A percentile compares a stretch with the other conserved stretches of the same genome.
Conservation (phyloP, 2,113 vertebrate species). For the Gnathochromis pfefferi region DNA sequence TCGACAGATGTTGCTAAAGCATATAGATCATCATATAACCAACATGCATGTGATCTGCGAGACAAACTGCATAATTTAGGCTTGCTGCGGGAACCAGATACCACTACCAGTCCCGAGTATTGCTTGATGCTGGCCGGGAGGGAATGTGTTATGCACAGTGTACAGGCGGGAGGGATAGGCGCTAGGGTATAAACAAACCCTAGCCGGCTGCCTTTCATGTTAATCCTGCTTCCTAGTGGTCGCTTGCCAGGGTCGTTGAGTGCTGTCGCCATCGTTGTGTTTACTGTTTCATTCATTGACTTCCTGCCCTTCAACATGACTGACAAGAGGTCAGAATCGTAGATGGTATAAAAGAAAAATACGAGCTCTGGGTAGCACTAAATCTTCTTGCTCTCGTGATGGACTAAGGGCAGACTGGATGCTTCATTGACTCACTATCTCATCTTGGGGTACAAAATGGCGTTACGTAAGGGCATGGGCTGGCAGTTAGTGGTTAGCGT, state of each 20-base stretch:
- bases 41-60: not conserved
- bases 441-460: not conserved
- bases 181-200: not conserved
- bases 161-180: not conserved
- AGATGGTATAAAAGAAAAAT: not conserved
- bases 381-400: not conserved
- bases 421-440: not conserved
- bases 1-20: not conserved
- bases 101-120: not conserved
- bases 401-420: not conserved
- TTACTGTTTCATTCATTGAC: not conserved
- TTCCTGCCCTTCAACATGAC: not conserved
- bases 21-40: not conserved
- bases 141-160: not conserved
- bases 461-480: not conserved
- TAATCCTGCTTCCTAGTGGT: not conserved
- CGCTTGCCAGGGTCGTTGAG: not conserved
- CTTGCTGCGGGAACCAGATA: not conserved
- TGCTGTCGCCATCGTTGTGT: not conserved
- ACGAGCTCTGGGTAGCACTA: not conserved
- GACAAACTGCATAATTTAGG: not conserved
- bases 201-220: not conserved
- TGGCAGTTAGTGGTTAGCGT: not conserved
- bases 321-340: not conserved
- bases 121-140: not conserved